These are phyloP conservation scores for Ligdia adustata DNA, from an alignment of 2,888 invertebrate species.

Conservation along the genomic window DNA sequence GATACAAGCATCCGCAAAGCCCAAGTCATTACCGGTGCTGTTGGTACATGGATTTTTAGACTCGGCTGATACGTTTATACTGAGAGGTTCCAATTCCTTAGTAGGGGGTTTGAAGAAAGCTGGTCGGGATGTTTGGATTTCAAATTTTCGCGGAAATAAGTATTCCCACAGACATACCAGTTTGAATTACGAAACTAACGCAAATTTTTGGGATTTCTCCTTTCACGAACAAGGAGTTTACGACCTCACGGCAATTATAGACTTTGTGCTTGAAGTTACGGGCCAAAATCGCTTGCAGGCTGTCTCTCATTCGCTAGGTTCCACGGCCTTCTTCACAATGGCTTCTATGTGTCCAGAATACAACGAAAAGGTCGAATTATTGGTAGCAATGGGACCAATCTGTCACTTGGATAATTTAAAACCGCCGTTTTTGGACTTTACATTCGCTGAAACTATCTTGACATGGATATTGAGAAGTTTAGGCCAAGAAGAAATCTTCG, in stretches of 20 bases:
- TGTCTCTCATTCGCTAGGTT: conserved; percentile 24
- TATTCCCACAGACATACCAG: conserved; percentile 22
- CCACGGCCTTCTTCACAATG: conserved; percentile 19
- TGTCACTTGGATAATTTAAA: conserved; percentile 31
- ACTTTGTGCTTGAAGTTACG: conserved; percentile 21
- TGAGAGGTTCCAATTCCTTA: conserved; percentile 42
- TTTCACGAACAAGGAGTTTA: conserved; percentile 27
- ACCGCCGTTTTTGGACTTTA: neutral
- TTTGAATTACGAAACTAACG: conserved; percentile 27
- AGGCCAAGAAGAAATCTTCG: conserved; percentile 31
- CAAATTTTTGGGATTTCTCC: conserved; percentile 24
- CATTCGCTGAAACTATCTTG: conserved; percentile 8
- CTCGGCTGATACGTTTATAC: conserved; percentile 42
- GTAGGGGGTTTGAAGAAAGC: conserved; percentile 55
- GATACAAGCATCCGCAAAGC: conserved; percentile 34
- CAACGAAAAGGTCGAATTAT: conserved; percentile 19
- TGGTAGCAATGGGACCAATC: conserved; percentile 32
- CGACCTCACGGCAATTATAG: conserved; percentile 25
- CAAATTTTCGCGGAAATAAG: conserved; percentile 27
- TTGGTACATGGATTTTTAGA: conserved; percentile 44
- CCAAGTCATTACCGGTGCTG: conserved; percentile 41
- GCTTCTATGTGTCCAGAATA: conserved; percentile 18
- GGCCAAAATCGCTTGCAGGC: conserved; percentile 9
- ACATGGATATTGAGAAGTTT: conserved; percentile 7
- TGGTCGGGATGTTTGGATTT: conserved; percentile 63